Evolutionary conservation across 2,888 invertebrate species (phyloP).

Genomic region (Dorcus parallelipipedus): DNA sequence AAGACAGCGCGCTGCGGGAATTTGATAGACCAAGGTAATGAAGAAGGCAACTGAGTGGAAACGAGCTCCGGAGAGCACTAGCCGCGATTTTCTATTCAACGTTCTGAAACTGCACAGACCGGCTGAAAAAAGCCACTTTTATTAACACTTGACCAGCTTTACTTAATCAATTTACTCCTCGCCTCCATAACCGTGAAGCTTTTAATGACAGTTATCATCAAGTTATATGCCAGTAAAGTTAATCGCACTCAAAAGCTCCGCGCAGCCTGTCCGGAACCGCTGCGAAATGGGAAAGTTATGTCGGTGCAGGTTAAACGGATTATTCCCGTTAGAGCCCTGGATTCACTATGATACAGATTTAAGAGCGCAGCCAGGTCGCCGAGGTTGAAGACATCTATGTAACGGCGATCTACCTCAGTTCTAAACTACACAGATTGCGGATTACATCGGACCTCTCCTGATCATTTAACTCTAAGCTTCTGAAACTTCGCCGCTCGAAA

Average conservation of each 20-base stretch:
- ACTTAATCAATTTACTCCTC: slow-evolving; percentile 42
- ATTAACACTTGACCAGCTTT: slow-evolving; percentile 38
- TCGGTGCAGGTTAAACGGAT: slow-evolving; percentile 48
- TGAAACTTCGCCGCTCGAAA: neutral
- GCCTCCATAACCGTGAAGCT: slow-evolving; percentile 36
- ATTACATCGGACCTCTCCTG: slow-evolving; percentile 27
- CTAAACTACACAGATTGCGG: slow-evolving; percentile 30
- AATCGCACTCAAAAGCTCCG: slow-evolving; percentile 32
- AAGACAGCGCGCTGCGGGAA: slow-evolving; percentile 39
- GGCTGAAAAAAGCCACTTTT: slow-evolving; percentile 22
- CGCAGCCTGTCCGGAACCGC: slow-evolving; percentile 26
- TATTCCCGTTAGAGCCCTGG: slow-evolving; percentile 34
- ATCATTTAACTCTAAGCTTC: slow-evolving; percentile 1
- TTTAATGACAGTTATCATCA: slow-evolving; percentile 44
- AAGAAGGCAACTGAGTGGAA: slow-evolving; percentile 27
- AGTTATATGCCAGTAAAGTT: slow-evolving; percentile 41
- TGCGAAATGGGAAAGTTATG: slow-evolving; percentile 49
- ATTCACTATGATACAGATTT: slow-evolving; percentile 27
- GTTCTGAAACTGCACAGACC: neutral
- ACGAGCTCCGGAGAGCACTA: neutral
- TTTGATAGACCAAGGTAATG: slow-evolving; percentile 43
- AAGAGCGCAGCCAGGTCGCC: slow-evolving; percentile 20
- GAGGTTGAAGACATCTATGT: slow-evolving; percentile 24
- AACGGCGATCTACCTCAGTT: slow-evolving; percentile 20
- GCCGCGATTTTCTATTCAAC: neutral